phyloP scores from a whole-genome alignment of 1,140 invertebrate genomes.

The Drosophila paulistorum region DNA sequence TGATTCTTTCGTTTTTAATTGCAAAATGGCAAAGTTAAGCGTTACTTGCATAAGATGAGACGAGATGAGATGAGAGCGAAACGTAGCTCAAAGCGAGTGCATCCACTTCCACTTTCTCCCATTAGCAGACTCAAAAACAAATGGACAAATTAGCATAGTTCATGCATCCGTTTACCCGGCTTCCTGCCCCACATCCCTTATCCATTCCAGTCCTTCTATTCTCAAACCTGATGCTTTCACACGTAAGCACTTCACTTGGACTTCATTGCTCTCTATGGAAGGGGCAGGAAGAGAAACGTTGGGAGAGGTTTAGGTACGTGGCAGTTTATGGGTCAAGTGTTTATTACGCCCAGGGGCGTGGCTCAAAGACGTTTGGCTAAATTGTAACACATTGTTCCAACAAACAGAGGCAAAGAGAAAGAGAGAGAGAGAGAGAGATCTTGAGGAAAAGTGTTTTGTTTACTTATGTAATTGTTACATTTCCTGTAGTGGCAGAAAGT shows the following conservation, averaged over 20 bases:
- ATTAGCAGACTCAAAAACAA: constrained; percentile 46
- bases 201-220: not conserved
- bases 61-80: constrained; percentile 28
- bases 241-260: constrained; percentile 77
- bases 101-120: constrained; percentile 11
- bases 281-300: constrained; percentile 42
- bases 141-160: constrained; percentile 73
- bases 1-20: constrained; percentile 64
- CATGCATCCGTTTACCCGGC: constrained; percentile 1
- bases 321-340: constrained; percentile 78
- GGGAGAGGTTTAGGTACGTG: constrained; percentile 49
- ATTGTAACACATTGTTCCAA: constrained; percentile 75
- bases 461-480: constrained; percentile 77
- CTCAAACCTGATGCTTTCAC: constrained; percentile 30
- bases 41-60: constrained; percentile 43
- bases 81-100: constrained; percentile 61
- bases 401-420: constrained; percentile 3
- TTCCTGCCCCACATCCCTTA: not conserved
- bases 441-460: constrained; percentile 63
- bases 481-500: constrained; percentile 38
- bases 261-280: constrained; percentile 68
- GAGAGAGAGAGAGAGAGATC: not conserved
- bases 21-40: constrained; percentile 65
- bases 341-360: constrained; percentile 77
- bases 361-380: constrained; percentile 57